Evolutionary conservation across 2,113 vertebrate species (phyloP).

Genomic region (Eulemur rufifrons): DNA sequence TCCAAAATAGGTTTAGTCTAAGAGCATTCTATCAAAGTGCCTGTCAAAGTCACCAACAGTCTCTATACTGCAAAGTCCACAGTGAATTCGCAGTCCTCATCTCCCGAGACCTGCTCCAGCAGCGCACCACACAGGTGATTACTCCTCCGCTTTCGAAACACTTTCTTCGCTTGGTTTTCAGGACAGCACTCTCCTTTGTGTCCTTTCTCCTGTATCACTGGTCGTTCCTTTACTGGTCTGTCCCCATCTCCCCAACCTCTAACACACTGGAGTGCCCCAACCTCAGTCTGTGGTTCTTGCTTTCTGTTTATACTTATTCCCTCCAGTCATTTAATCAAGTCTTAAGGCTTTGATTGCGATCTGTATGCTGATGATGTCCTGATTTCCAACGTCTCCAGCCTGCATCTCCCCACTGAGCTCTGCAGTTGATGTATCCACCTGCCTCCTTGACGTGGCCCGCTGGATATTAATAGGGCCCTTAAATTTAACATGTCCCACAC

Average conservation of each 20-base stretch:
- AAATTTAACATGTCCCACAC: background rate
- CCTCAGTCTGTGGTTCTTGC: background rate
- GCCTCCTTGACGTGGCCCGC: background rate
- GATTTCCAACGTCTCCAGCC: background rate
- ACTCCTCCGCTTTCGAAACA: background rate
- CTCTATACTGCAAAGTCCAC: background rate
- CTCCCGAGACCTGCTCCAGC: background rate
- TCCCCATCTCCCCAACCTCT: background rate
- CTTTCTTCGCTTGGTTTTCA: background rate
- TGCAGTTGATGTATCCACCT: background rate
- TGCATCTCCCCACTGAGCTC: background rate
- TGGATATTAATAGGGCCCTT: background rate
- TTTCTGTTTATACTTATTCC: background rate
- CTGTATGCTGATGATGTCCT: background rate
- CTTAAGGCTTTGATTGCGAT: background rate
- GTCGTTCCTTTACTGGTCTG: background rate
- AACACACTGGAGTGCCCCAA: background rate
- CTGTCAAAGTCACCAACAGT: background rate
- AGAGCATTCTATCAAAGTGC: background rate
- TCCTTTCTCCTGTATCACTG: background rate
- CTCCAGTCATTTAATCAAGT: background rate
- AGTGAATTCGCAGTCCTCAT: background rate
- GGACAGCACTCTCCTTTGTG: background rate
- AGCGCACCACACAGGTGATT: accelerated
- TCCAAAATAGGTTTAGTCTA: background rate